Evolutionary conservation across 1,140 invertebrate genomes (phyloP), one percentile per base, ranked within the genome.

Genomic region (Dysdera silvatica): DNA sequence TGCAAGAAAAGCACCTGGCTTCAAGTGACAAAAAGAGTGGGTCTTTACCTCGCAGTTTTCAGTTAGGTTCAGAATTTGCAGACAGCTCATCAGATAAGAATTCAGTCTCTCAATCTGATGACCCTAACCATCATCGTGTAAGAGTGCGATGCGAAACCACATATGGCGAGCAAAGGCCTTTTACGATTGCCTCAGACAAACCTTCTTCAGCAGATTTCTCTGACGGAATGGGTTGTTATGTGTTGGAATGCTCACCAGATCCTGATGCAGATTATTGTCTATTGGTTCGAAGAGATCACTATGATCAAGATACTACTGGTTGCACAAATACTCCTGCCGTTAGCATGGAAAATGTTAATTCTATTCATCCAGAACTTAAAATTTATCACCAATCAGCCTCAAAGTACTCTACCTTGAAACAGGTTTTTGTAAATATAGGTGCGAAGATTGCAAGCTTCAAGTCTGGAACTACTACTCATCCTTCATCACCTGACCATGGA

Each of bases 1-100:
- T 82, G 67, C 76, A 83, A 56, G 78, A 78, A 52, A 77, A 81
- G 53, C 80, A 79, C 57, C 70, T 83, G 29, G 74, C 73, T 8
- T 69, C 70, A n/a, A 66, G 71, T 7, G 61, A 45, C 3, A 79
- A 79, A 55, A 89, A 89, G 73, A 84, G 85, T 40, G 88, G 86
- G 20, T 89, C 87, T 0, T 71, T 90, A 35, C 87, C 88, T 0
- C 78, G 87, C 54, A 88, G 86, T 68, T 89, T 89, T 69, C 84
- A 85, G 74, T 73, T 84, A 41, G 77, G 67, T 35, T 67, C 80
- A 73, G 63, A 79, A 68, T n/a, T 16, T 57, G 5, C 56, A 41
- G 32, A 35, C 18, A 32, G 32, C 26, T 33, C 51, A n/a, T 12
- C 45, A n/a, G 23, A 33, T 18, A 45, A 12, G 12, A 48, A 60